These are phyloP conservation scores for Octonoba sinensis DNA, from an alignment of 2,888 invertebrate species.

Conservation along the genomic window DNA sequence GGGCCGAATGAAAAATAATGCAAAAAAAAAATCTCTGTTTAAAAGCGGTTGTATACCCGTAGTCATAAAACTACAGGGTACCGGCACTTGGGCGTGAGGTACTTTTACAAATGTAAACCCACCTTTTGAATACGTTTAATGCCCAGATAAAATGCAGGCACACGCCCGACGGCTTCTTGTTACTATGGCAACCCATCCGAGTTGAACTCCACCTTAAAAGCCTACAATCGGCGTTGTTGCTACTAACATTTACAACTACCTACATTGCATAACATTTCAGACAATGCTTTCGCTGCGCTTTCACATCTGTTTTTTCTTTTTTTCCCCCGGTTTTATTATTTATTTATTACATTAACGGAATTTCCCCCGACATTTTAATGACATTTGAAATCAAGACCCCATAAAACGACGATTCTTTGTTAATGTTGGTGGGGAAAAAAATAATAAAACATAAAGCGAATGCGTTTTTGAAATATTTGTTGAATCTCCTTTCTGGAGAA, in stretches of 20 bases:
- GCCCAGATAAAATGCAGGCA: constrained; percentile 64
- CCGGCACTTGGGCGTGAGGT: constrained; percentile 61
- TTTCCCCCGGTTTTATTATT: constrained; percentile 33
- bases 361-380: constrained; percentile 60
- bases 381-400: constrained; percentile 58
- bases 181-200: constrained; percentile 61
- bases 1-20: constrained; percentile 46
- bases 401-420: constrained; percentile 48
- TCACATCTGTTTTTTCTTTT: background rate
- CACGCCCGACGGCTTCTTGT: constrained; percentile 64
- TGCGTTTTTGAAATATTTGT: constrained; percentile 61
- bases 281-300: constrained; percentile 34
- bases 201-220: constrained; percentile 62
- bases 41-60: constrained; percentile 53
- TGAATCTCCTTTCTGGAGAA: constrained; percentile 27
- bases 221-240: constrained; percentile 53
- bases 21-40: constrained; percentile 36
- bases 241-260: constrained; percentile 63
- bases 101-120: constrained; percentile 64
- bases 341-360: constrained; percentile 61
- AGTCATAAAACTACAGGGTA: constrained; percentile 63
- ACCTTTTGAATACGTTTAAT: constrained; percentile 64
- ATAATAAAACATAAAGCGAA: constrained; percentile 6
- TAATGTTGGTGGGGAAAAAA: constrained; percentile 3
- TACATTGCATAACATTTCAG: constrained; percentile 52